phyloP scores from a whole-genome alignment of 1,140 invertebrate genomes.

The Lepidotrigona ventralis region DNA sequence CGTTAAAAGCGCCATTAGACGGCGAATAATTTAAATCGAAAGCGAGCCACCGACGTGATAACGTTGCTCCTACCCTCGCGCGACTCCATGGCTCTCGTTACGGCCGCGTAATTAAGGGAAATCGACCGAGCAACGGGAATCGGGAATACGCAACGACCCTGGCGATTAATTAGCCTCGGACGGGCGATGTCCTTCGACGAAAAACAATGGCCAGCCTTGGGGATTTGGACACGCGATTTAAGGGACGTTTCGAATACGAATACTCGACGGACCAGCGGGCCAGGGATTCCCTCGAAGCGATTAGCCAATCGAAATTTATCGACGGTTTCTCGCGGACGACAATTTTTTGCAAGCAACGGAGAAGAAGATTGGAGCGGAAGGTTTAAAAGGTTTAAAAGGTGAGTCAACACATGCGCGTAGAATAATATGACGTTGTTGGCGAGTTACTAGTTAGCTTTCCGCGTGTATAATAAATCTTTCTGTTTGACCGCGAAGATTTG shows the following conservation, averaged over 20 bases:
- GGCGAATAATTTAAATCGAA: constrained; percentile 55
- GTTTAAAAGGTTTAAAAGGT: background rate
- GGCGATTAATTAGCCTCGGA: constrained; percentile 3
- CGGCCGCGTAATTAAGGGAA: constrained; percentile 44
- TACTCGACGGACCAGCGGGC: background rate
- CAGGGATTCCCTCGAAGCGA: background rate
- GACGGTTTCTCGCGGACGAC: too few species aligned
- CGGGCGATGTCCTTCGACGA: background rate
- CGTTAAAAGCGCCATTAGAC: constrained; percentile 56
- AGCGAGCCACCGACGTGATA: constrained; percentile 43
- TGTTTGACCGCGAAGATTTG: too few species aligned
- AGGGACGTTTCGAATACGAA: background rate
- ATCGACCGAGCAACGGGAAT: constrained; percentile 1
- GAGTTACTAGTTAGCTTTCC: too few species aligned
- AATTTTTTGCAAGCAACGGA: background rate
- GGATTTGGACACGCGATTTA: background rate
- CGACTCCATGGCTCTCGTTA: background rate
- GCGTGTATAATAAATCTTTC: too few species aligned
- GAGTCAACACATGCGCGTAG: too few species aligned
- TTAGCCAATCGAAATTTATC: background rate
- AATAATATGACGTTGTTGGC: too few species aligned
- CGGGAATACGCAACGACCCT: background rate
- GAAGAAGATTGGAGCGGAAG: background rate
- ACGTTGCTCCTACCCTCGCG: background rate
- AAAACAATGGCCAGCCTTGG: constrained; percentile 10